Evolutionary conservation across 1,140 invertebrate genomes (phyloP), one percentile per base, ranked within the genome.

Genomic region (Mycetomoellerius zeteki): DNA sequence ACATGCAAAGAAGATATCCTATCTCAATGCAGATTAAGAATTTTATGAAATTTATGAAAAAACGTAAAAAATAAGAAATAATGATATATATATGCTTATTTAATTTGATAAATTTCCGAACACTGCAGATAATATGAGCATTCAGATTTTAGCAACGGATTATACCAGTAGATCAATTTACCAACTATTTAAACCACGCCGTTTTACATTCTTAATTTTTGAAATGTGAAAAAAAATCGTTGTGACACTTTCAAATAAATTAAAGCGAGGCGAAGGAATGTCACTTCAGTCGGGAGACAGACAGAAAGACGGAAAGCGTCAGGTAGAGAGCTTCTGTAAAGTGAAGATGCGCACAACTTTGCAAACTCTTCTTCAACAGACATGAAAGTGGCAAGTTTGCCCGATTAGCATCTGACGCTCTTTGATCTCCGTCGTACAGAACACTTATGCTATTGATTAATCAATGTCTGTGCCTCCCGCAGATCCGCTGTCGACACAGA

Each of bases 341-440:
- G 27, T 47, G 62, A 58, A 43, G 65, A 56, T 2, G n/a, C 33
- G 43, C 27, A 16, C 21, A 43, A 1, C 47, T 64, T 56, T 14
- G 62, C 56, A 16, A 50, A 69, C 65, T 69, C 21, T 50, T 69
- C 65, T 50, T 69, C 65, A 50, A 64, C 6, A 47, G 27, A 56
- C 43, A 67, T 7, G 27, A 78, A 65, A 89, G 86, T 67, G 87
- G 84, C 50, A 85, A 37, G 87, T 86, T 87, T 80, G 12, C 37
- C 6, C 33, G 10, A 52, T 82, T 21, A 60, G 47, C 72, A 87
- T 75, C 67, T 10, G 37, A 52, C 30, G 71, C n/a, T 81, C 60
- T 87, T 85, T 84, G 60, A 84, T 78, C 50, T 52, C 30, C 54
- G 37, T 50, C 43, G 16, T 30, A 60, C 33, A 16, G 60, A 82